Conservation (phyloP, 2,888 invertebrate genomes). For the Acanthosepion lycidas region DNA sequence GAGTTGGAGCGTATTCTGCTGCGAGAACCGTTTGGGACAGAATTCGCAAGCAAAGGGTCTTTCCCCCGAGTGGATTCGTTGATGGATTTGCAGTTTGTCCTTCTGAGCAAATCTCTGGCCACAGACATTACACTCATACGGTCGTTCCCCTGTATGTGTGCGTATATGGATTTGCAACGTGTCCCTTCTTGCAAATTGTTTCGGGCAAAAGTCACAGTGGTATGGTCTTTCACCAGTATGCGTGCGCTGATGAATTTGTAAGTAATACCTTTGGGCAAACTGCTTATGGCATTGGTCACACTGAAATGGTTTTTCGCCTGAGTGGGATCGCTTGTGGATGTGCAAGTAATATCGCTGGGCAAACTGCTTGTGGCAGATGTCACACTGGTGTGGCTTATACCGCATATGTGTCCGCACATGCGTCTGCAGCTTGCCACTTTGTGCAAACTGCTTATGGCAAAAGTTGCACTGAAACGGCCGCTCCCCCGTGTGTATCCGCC, state of each 20-base stretch:
- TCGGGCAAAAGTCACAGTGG: conserved; percentile 37
- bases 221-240: conserved; percentile 44
- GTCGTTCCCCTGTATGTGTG: conserved; percentile 50
- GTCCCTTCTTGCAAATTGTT: conserved; percentile 36
- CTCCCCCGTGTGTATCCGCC: conserved; percentile 43
- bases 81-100: conserved; percentile 39
- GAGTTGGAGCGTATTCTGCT: conserved; percentile 43
- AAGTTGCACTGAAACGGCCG: conserved; percentile 45
- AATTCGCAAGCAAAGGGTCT: conserved; percentile 34
- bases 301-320: conserved; percentile 45
- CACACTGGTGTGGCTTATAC: conserved; percentile 41
- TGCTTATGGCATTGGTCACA: conserved; percentile 41
- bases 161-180: conserved; percentile 41
- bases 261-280: conserved; percentile 44
- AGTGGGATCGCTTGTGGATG: conserved; percentile 43
- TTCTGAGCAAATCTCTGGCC: conserved; percentile 35
- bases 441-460: conserved; percentile 45
- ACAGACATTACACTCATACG: conserved; percentile 46
- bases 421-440: conserved; percentile 45
- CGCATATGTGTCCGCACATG: conserved; percentile 39
- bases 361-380: conserved; percentile 44
- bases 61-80: conserved; percentile 37
- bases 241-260: conserved; percentile 43
- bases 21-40: conserved; percentile 36
- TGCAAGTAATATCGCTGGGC: conserved; percentile 45